Conservation (phyloP, 2,888 invertebrate genomes). For the Scaptomyza tumidula region DNA sequence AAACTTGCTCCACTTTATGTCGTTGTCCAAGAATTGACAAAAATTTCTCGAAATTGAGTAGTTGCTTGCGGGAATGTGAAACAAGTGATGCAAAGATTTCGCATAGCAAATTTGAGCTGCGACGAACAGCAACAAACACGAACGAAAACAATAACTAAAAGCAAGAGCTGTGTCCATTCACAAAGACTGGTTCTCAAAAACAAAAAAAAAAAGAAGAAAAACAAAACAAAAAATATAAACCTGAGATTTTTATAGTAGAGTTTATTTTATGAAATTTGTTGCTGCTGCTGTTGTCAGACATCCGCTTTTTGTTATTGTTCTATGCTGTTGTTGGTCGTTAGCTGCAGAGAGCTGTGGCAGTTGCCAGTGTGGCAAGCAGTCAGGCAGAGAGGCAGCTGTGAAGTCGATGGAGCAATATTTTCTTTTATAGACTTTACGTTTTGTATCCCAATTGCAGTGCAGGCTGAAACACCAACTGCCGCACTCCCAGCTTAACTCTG, state of each 20-base stretch:
- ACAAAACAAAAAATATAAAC: conserved; percentile 60
- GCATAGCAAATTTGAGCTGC: conserved; percentile 28
- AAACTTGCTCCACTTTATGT: conserved; percentile 1
- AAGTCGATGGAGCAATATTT: conserved; percentile 57
- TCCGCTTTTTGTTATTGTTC: conserved; percentile 17
- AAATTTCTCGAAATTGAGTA: too few species aligned
- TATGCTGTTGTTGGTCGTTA: conserved; percentile 35
- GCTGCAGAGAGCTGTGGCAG: conserved; percentile 39
- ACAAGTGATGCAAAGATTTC: conserved; percentile 20
- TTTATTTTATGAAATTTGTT: conserved; percentile 65
- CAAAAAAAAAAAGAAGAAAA: conserved; percentile 36
- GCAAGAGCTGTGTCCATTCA: conserved; percentile 27
- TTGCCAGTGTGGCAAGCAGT: conserved; percentile 27
- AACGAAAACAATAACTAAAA: conserved; percentile 1
- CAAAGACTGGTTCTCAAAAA: conserved; percentile 18
- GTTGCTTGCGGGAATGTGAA: neutral
- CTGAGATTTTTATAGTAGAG: conserved; percentile 75
- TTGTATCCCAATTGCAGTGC: conserved; percentile 45
- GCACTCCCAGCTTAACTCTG: conserved; percentile 17
- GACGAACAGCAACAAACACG: conserved; percentile 8
- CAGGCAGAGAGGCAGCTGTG: conserved; percentile 25
- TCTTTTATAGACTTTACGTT: conserved; percentile 73
- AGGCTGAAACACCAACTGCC: neutral
- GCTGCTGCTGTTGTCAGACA: conserved; percentile 18
- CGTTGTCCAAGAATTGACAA: neutral